These are phyloP conservation scores for Falco punctatus DNA, from an alignment of 2,113 vertebrate genomes.

Conservation along the genomic window DNA sequence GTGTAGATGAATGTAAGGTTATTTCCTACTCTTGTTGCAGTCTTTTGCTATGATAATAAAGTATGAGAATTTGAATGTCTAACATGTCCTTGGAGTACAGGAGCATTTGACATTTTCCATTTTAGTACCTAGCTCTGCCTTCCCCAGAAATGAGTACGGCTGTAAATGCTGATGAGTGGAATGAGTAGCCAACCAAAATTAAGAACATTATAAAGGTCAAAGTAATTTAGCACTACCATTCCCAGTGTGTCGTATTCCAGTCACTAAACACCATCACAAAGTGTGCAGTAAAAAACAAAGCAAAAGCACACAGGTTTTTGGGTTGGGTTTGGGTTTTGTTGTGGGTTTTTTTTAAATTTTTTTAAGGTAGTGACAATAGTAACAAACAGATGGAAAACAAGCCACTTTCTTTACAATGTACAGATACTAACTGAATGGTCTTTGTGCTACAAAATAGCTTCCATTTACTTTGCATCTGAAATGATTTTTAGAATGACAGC, in stretches of 20 bases:
- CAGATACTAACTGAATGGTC: background rate
- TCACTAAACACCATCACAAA: background rate
- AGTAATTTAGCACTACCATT: background rate
- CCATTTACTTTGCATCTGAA: background rate
- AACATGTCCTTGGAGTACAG: slow-evolving; percentile 28
- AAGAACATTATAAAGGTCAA: slow-evolving; percentile 56
- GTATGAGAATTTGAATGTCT: slow-evolving; percentile 48
- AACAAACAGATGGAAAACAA: slow-evolving; percentile 30
- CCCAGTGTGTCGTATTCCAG: background rate
- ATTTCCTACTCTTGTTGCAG: slow-evolving; percentile 32
- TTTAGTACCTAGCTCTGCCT: slow-evolving; percentile 36
- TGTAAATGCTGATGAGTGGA: slow-evolving; percentile 44
- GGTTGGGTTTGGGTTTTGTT: fast-evolving
- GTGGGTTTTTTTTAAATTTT: background rate
- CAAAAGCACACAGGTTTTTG: background rate
- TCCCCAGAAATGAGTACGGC: slow-evolving; percentile 1
- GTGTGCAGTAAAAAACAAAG: background rate
- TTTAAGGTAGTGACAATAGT: background rate
- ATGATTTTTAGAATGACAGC: background rate
- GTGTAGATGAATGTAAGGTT: slow-evolving; percentile 26
- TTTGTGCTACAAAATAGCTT: background rate
- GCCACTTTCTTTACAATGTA: background rate
- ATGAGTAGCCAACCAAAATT: slow-evolving; percentile 53
- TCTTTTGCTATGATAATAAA: slow-evolving; percentile 59
- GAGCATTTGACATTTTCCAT: slow-evolving; percentile 56